Conservation (phyloP, 2,797 vertebrate species). For the Crenuchus spilurus region DNA sequence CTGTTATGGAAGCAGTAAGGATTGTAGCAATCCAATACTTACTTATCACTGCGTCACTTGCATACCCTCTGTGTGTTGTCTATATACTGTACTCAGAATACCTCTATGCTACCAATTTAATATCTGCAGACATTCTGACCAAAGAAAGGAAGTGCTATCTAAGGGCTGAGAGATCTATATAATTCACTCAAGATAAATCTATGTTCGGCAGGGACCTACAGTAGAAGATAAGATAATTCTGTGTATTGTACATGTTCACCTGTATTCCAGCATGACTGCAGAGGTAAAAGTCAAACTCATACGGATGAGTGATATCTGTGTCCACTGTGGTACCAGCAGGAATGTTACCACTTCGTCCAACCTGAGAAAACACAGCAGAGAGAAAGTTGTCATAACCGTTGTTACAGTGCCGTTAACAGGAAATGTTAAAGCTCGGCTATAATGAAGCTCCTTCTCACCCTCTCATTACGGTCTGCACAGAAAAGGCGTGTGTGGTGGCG, state of each 20-base stretch:
- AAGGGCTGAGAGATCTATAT: too few relatives aligned
- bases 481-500: constrained; percentile 95
- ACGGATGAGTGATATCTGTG: constrained; percentile 96
- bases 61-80: too few relatives aligned
- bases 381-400: neutral
- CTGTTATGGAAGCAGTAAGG: too few relatives aligned
- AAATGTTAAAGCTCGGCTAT: neutral
- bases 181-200: too few relatives aligned
- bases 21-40: too few relatives aligned
- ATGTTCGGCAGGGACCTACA: too few relatives aligned
- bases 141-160: too few relatives aligned
- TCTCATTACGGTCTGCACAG: constrained; percentile 95
- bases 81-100: too few relatives aligned
- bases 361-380: constrained; percentile 69
- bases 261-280: constrained; percentile 99
- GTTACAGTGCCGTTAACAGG: neutral
- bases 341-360: constrained; percentile 97
- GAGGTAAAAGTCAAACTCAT: constrained; percentile 99
- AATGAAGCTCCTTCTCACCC: constrained; percentile 77
- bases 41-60: too few relatives aligned
- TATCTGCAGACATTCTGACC: too few relatives aligned
- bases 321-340: constrained; percentile 98
- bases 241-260: constrained; percentile 66
- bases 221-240: neutral
- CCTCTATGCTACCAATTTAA: too few relatives aligned